phyloP scores from a whole-genome alignment of 2,888 invertebrate genomes.

The Syrista parreyssii region DNA sequence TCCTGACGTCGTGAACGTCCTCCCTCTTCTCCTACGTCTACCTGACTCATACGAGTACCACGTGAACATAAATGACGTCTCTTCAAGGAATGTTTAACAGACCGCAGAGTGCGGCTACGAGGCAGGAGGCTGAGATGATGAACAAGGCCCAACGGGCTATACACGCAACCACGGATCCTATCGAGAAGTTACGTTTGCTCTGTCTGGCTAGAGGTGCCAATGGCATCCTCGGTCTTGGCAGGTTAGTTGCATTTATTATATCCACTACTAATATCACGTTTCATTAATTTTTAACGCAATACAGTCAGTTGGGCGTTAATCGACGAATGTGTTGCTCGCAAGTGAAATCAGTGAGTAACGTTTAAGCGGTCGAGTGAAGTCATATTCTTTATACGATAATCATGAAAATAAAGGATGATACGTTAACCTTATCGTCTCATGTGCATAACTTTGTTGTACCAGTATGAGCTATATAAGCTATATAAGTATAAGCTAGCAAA shows the following conservation, averaged over 20 bases:
- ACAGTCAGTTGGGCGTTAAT: not conserved
- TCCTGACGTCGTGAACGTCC: not conserved
- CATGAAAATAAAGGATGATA: not conserved
- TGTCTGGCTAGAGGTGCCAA: conserved; percentile 88
- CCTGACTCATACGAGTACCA: conserved; percentile 4
- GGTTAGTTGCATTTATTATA: conserved; percentile 68
- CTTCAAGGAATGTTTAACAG: conserved; percentile 71
- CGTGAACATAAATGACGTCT: conserved; percentile 19
- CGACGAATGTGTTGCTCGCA: not conserved
- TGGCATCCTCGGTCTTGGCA: conserved; percentile 88
- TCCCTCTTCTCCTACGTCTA: not conserved
- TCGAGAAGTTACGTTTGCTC: conserved; percentile 84
- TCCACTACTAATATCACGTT: not conserved
- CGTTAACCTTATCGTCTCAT: not conserved
- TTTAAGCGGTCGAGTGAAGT: not conserved
- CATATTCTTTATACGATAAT: not conserved
- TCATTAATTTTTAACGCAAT: not conserved
- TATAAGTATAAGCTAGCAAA: too few species aligned
- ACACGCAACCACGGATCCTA: conserved; percentile 77
- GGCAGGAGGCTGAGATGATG: conserved; percentile 84
- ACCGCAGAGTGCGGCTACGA: conserved; percentile 79
- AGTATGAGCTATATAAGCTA: not conserved
- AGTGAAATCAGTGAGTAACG: not conserved
- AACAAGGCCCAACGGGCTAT: conserved; percentile 79
- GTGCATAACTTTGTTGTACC: not conserved